Conservation (phyloP, 2,113 vertebrate genomes). For the Phalacrocorax aristotelis region DNA sequence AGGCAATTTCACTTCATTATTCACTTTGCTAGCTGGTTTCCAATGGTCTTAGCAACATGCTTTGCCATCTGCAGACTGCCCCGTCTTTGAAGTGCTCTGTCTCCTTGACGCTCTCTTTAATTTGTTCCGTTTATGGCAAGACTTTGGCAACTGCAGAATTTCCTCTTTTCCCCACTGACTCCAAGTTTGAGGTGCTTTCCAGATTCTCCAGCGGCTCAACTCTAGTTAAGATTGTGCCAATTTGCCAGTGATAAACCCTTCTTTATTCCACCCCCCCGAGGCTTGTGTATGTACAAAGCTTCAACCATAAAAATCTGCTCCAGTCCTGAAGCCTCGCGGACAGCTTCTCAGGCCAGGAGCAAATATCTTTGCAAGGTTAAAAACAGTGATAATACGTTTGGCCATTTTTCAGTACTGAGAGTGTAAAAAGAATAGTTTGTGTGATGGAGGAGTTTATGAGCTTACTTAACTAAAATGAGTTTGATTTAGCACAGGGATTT, state of each 20-base stretch:
- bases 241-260: background rate
- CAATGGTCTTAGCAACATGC: background rate
- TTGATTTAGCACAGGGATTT: background rate
- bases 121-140: background rate
- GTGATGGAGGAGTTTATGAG: background rate
- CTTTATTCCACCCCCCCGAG: background rate
- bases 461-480: background rate
- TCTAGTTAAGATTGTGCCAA: background rate
- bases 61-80: background rate
- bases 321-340: background rate
- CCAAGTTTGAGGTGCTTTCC: background rate
- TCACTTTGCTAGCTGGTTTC: background rate
- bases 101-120: background rate
- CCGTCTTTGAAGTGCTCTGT: background rate
- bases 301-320: background rate
- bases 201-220: constrained; percentile 1
- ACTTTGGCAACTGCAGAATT: background rate
- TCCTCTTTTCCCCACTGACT: background rate
- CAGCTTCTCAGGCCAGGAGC: background rate
- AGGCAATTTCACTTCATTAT: background rate
- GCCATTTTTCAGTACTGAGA: background rate
- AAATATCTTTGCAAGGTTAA: background rate
- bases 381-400: background rate
- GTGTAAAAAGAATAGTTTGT: background rate
- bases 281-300: background rate